These are phyloP conservation scores for Sciurus carolinensis DNA, from an alignment of 2,797 vertebrate genomes.

Conservation along the genomic window DNA sequence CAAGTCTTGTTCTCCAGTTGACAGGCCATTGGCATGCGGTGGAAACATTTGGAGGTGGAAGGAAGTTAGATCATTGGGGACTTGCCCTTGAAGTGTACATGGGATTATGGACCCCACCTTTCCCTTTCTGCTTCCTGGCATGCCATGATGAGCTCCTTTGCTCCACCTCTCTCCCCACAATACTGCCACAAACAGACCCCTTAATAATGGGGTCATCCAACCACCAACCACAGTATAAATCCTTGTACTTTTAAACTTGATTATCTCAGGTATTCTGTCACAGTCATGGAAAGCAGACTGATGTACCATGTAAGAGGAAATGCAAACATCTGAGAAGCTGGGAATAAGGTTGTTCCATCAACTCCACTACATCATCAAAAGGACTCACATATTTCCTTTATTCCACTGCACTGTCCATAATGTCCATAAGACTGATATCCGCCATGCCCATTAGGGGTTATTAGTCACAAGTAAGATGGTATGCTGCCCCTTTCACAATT, in stretches of 20 bases:
- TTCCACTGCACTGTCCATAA: neutral
- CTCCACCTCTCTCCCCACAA: neutral
- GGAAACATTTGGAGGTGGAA: neutral
- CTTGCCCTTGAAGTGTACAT: neutral
- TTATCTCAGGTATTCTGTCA: neutral
- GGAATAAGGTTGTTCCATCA: neutral
- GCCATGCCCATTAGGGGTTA: neutral
- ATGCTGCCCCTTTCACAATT: neutral
- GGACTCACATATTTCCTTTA: neutral
- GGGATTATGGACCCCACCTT: neutral
- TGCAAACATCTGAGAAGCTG: neutral
- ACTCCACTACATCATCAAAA: neutral
- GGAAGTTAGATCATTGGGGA: neutral
- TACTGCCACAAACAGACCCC: neutral
- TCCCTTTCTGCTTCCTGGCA: neutral
- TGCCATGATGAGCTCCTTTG: neutral
- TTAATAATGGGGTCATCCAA: neutral
- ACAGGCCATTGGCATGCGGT: neutral
- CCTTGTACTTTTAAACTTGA: neutral
- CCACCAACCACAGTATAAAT: neutral
- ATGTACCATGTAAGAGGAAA: neutral
- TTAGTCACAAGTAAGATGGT: neutral
- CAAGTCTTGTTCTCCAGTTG: too few relatives aligned
- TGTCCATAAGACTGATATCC: neutral
- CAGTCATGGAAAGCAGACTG: neutral